These are phyloP conservation scores for Notodonta dromedarius DNA, from an alignment of 2,888 invertebrate species.

Conservation along the genomic window DNA sequence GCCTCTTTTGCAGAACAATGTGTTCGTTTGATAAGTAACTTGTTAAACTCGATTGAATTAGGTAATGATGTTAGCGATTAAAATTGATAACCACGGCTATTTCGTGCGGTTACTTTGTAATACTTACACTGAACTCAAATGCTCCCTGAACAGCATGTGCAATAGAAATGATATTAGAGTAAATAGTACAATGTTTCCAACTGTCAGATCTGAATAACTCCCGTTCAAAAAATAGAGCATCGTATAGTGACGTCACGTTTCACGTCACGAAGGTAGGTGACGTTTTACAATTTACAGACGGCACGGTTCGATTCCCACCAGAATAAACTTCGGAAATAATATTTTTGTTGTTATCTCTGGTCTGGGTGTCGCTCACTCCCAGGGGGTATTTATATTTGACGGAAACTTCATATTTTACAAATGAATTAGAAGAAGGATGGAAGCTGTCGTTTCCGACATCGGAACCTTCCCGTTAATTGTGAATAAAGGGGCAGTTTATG, in stretches of 20 bases:
- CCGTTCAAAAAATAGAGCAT: neutral
- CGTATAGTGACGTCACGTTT: neutral
- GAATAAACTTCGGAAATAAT: too few relatives aligned
- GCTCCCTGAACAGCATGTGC: constrained; percentile 88
- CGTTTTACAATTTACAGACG: too few relatives aligned
- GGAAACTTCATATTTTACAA: too few relatives aligned
- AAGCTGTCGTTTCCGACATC: too few relatives aligned
- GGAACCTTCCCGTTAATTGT: too few relatives aligned
- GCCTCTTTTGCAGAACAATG: constrained; percentile 15
- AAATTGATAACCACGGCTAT: neutral
- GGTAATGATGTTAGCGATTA: constrained; percentile 8
- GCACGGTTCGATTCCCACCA: too few relatives aligned
- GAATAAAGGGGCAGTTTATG: too few relatives aligned
- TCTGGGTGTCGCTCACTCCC: too few relatives aligned
- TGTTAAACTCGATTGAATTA: constrained; percentile 22
- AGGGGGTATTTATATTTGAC: too few relatives aligned
- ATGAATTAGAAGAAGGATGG: too few relatives aligned
- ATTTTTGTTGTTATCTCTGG: too few relatives aligned
- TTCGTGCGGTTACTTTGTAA: constrained; percentile 14
- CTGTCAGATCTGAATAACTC: neutral
- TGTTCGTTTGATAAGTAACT: constrained; percentile 27
- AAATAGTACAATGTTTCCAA: constrained; percentile 11
- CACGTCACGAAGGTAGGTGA: too few relatives aligned
- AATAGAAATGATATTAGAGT: constrained; percentile 34
- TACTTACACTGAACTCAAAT: constrained; percentile 97